Evolutionary conservation across 1,140 invertebrate species (phyloP).

Genomic region (Drosophila gunungcola): DNA sequence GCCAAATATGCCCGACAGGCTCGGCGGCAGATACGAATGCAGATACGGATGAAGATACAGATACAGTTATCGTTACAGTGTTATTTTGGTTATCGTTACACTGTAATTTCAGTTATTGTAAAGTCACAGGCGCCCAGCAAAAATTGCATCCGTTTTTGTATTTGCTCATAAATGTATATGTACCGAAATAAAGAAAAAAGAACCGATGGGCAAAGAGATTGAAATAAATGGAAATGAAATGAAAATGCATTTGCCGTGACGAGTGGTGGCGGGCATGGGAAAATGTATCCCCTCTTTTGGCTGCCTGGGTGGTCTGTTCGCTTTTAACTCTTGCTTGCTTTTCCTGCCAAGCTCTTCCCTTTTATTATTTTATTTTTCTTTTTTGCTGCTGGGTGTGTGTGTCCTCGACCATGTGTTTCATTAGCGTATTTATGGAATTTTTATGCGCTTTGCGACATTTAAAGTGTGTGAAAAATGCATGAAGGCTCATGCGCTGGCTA

Average conservation of each 20-base stretch:
- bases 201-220: conserved; percentile 32
- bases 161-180: conserved; percentile 35
- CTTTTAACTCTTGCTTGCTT: conserved; percentile 17
- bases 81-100: conserved; percentile 22
- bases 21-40: conserved; percentile 3
- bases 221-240: conserved; percentile 55
- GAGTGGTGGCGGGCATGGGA: conserved; percentile 6
- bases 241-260: conserved; percentile 47
- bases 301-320: conserved; percentile 38
- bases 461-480: conserved; percentile 64
- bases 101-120: conserved; percentile 19
- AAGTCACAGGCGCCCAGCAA: conserved; percentile 66
- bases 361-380: not conserved
- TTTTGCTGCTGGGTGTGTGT: conserved; percentile 13
- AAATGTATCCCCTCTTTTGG: conserved; percentile 6
- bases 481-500: conserved; percentile 25
- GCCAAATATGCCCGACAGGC: conserved; percentile 48
- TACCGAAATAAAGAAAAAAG: conserved; percentile 2
- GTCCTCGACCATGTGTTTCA: conserved; percentile 65
- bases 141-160: conserved; percentile 25
- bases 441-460: conserved; percentile 61
- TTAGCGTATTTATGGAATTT: conserved; percentile 81
- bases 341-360: conserved; percentile 7
- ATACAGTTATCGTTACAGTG: conserved; percentile 31
- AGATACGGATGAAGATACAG: conserved; percentile 10